Evolutionary conservation across 2,797 vertebrate species (phyloP).

Genomic region (Gorsachius magnificus): DNA sequence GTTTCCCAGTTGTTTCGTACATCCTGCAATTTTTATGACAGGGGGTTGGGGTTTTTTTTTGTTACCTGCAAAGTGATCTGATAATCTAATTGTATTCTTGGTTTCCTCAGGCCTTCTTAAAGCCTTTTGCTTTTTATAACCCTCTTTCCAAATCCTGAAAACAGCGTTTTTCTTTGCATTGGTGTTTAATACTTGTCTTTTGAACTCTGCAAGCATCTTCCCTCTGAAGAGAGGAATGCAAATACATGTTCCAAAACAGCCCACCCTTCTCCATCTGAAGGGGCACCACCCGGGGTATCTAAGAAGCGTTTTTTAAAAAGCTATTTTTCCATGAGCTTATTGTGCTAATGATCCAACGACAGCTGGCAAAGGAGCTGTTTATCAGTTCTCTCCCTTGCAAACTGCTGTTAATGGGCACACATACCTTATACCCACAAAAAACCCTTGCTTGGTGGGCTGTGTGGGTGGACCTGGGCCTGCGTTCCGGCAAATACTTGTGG

Average conservation of each 20-base stretch:
- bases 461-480: neutral
- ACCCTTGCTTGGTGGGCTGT: neutral
- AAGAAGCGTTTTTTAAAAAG: neutral
- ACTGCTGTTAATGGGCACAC: neutral
- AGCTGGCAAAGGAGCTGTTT: neutral
- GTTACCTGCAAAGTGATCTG: neutral
- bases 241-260: neutral
- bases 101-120: neutral
- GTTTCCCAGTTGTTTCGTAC: neutral
- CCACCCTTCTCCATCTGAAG: neutral
- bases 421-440: neutral
- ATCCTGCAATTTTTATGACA: neutral
- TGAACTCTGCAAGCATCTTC: neutral
- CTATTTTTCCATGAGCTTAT: neutral
- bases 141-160: neutral
- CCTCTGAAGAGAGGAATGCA: neutral
- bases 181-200: neutral
- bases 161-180: neutral
- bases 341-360: neutral
- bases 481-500: constrained; percentile 6
- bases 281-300: neutral
- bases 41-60: neutral
- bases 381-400: neutral
- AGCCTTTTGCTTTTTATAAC: neutral
- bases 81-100: neutral